Conservation (phyloP, 2,888 invertebrate species). For the Tachina lurida region DNA sequence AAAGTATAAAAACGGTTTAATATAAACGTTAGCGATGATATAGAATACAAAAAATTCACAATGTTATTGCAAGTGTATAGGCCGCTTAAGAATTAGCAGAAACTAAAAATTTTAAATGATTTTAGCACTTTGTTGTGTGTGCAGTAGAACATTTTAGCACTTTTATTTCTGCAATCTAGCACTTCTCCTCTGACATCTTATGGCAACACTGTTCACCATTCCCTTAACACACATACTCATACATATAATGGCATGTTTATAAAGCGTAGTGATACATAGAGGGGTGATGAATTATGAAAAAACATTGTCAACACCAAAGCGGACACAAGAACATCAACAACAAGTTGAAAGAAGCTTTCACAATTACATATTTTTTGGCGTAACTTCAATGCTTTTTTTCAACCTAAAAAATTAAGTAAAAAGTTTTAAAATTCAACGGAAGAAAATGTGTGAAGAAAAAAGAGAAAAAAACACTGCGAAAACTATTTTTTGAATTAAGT, state of each 20-base stretch:
- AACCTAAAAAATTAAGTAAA: slow-evolving; percentile 9
- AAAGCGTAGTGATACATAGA: slow-evolving; percentile 6
- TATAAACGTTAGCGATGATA: too few relatives aligned
- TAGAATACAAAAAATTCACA: too few relatives aligned
- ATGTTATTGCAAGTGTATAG: too few relatives aligned
- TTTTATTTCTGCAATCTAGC: too few relatives aligned
- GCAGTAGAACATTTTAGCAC: too few relatives aligned
- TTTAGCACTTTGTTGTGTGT: too few relatives aligned
- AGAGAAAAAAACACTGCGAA: slow-evolving; percentile 1
- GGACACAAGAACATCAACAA: background rate
- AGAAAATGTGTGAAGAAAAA: background rate
- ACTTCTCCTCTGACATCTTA: too few relatives aligned
- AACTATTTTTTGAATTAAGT: slow-evolving; percentile 48
- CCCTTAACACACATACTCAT: background rate
- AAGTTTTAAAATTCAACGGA: slow-evolving; percentile 3
- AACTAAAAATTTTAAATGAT: too few relatives aligned
- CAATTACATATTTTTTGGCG: slow-evolving; percentile 49
- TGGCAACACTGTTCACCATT: too few relatives aligned
- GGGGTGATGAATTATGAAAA: slow-evolving; percentile 53
- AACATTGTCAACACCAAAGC: slow-evolving; percentile 27
- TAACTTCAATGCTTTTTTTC: slow-evolving; percentile 29
- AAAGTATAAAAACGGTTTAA: too few relatives aligned
- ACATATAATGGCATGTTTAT: background rate
- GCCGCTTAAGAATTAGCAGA: too few relatives aligned
- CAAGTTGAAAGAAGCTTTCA: slow-evolving; percentile 1